phyloP scores from a whole-genome alignment of 2,113 vertebrate species.

The Collichthys lucidus region DNA sequence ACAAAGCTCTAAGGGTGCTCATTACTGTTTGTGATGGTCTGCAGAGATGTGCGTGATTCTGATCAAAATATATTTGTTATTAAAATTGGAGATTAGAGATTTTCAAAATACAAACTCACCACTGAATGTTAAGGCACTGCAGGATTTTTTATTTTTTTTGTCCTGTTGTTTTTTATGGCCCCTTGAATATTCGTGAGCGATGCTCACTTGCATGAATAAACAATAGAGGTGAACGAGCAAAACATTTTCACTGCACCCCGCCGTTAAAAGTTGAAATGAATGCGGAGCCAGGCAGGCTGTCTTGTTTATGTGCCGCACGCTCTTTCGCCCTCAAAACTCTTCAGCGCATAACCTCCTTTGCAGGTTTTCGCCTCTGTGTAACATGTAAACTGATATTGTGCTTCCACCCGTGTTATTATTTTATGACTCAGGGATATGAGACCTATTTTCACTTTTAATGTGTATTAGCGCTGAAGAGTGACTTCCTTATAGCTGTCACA shows the following conservation, averaged over 20 bases:
- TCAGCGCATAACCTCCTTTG: constrained; percentile 12
- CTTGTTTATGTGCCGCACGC: constrained; percentile 46
- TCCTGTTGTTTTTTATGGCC: constrained; percentile 27
- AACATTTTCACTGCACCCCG: constrained; percentile 55
- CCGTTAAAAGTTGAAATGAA: constrained; percentile 67
- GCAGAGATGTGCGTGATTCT: constrained; percentile 22
- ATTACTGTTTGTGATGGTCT: background rate
- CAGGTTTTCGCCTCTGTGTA: constrained; percentile 14
- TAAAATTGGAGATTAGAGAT: background rate
- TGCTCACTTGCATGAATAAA: constrained; percentile 68
- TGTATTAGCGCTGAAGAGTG: constrained; percentile 20
- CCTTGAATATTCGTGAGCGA: constrained; percentile 17
- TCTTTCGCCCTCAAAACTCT: constrained; percentile 41
- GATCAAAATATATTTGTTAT: constrained; percentile 22
- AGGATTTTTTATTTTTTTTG: background rate
- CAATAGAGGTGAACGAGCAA: constrained; percentile 64
- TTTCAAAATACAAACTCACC: constrained; percentile 14
- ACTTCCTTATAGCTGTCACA: constrained; percentile 23
- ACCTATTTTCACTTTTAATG: constrained; percentile 31
- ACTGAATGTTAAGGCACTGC: background rate
- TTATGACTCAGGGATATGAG: constrained; percentile 18
- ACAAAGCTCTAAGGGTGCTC: constrained; percentile 1
- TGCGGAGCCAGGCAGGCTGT: constrained; percentile 26
- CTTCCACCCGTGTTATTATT: constrained; percentile 47
- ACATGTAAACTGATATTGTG: constrained; percentile 34